These are phyloP conservation scores for Oncorhynchus tshawytscha DNA, from an alignment of 2,113 vertebrate genomes.

Conservation along the genomic window DNA sequence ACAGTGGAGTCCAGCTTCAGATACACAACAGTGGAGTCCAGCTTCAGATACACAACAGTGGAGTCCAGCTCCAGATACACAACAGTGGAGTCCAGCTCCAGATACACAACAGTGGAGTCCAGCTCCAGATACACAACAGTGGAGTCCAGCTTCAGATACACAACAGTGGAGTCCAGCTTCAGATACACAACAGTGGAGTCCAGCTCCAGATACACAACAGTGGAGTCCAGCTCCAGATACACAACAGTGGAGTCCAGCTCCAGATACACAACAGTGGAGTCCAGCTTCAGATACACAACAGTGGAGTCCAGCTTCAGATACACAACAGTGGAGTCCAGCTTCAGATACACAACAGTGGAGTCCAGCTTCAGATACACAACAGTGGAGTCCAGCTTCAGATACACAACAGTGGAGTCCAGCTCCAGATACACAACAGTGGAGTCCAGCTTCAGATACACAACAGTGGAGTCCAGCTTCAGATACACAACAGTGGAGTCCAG, in stretches of 20 bases:
- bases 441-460: slow-evolving; percentile 46
- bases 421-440: slow-evolving; percentile 64
- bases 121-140: slow-evolving; percentile 23
- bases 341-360: too few relatives aligned
- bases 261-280: too few relatives aligned
- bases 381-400: slow-evolving; percentile 23
- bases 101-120: too few relatives aligned
- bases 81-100: too few relatives aligned
- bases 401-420: neutral
- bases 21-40: slow-evolving; percentile 69
- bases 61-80: neutral
- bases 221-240: slow-evolving; percentile 29
- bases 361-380: too few relatives aligned
- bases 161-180: too few relatives aligned
- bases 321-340: too few relatives aligned
- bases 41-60: slow-evolving; percentile 4
- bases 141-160: too few relatives aligned
- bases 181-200: too few relatives aligned
- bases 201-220: slow-evolving; percentile 21
- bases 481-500: too few relatives aligned
- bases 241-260: slow-evolving; percentile 68
- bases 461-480: neutral
- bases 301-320: too few relatives aligned
- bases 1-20: slow-evolving; percentile 9
- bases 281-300: neutral